Conservation (phyloP, 2,888 invertebrate genomes). For the Pteria penguin region DNA sequence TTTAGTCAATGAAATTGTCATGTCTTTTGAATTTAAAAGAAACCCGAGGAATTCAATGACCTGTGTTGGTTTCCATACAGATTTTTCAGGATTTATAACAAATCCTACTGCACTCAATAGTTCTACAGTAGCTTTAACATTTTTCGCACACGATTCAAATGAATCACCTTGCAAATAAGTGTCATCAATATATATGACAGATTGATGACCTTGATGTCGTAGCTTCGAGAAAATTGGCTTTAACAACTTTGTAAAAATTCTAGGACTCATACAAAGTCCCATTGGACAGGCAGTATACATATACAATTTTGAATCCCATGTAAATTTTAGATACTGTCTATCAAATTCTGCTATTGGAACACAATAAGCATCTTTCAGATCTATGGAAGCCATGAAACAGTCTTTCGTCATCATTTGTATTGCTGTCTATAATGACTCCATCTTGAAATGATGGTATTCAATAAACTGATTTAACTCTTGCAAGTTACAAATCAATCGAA, state of each 20-base stretch:
- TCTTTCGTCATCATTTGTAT: slow-evolving; percentile 49
- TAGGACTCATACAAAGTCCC: too few relatives aligned
- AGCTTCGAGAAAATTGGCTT: slow-evolving; percentile 47
- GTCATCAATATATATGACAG: too few relatives aligned
- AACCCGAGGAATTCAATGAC: background rate
- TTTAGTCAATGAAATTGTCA: slow-evolving; percentile 20
- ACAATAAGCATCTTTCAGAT: slow-evolving; percentile 4
- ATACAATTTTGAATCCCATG: slow-evolving; percentile 25
- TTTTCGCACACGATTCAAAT: background rate
- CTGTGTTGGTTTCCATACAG: background rate
- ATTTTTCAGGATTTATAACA: background rate
- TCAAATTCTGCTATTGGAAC: background rate
- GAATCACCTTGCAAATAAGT: background rate
- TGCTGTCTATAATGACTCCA: slow-evolving; percentile 17
- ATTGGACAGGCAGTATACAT: slow-evolving; percentile 44
- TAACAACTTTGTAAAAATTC: too few relatives aligned
- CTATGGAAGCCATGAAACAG: too few relatives aligned
- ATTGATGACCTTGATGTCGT: slow-evolving; percentile 28
- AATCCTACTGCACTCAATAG: background rate
- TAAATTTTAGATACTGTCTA: background rate
- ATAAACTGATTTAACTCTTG: background rate
- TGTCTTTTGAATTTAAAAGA: slow-evolving; percentile 24
- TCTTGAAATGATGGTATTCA: too few relatives aligned
- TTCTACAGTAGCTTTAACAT: background rate
- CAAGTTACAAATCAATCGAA: background rate